Percentiles rank a stretch among this genome's conserved stretches.
phyloP scores from a whole-genome alignment of 1,140 invertebrate genomes.

The Trichomalopsis sarcophagae region DNA sequence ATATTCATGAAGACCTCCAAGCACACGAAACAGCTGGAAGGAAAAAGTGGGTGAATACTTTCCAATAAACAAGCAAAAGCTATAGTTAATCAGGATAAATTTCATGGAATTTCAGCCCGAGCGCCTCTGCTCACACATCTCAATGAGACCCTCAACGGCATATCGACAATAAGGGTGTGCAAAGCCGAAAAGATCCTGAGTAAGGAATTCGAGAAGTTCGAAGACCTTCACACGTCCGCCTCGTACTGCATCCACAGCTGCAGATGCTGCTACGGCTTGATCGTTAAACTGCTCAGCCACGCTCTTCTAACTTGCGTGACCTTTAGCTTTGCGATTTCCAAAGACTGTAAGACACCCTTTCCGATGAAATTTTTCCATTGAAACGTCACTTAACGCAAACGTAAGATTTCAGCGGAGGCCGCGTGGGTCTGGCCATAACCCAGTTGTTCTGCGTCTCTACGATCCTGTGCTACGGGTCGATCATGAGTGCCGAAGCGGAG shows the following conservation, averaged over 20 bases:
- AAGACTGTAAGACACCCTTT: background rate
- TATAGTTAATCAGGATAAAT: background rate
- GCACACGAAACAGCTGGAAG: constrained; percentile 87
- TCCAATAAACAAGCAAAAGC: background rate
- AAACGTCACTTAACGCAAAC: background rate
- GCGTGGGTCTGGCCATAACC: constrained; percentile 77
- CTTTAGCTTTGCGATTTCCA: background rate
- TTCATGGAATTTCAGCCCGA: constrained; percentile 72
- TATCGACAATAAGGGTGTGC: constrained; percentile 65
- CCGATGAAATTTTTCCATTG: background rate
- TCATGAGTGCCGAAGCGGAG: constrained; percentile 85
- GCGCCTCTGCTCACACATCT: constrained; percentile 92
- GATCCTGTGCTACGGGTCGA: constrained; percentile 83
- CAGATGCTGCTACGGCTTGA: background rate
- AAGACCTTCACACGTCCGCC: background rate
- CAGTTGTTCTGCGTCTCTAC: constrained; percentile 76
- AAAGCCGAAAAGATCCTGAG: background rate
- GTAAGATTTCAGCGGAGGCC: constrained; percentile 68
- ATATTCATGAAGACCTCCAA: constrained; percentile 82
- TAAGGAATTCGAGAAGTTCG: background rate
- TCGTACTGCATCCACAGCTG: background rate
- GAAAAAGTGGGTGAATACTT: constrained; percentile 78
- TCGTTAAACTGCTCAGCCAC: background rate
- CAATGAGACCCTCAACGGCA: constrained; percentile 88
- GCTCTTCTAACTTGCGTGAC: background rate